A percentile compares a stretch with the other conserved stretches of the same genome.
Evolutionary conservation across 1,140 invertebrate species (phyloP).

Genomic region (Chlorops oryzae): DNA sequence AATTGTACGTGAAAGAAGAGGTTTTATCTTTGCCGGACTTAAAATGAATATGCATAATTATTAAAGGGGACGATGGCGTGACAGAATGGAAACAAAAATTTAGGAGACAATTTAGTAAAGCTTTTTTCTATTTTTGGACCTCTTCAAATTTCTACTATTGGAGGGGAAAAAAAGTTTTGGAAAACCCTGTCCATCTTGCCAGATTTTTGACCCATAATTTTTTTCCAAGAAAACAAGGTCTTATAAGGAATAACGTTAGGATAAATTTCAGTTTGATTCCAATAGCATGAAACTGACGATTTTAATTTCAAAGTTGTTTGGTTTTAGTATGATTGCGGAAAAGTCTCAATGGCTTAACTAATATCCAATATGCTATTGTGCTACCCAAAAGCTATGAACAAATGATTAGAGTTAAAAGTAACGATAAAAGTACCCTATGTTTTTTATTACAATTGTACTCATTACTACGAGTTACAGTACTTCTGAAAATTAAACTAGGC

Average conservation of each 20-base stretch:
- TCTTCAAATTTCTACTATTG: slow-evolving; percentile 15
- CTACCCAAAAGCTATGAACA: background rate
- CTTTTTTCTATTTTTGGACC: slow-evolving; percentile 5
- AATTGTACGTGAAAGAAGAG: background rate
- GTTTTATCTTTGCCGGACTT: background rate
- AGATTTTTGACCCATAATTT: slow-evolving; percentile 16
- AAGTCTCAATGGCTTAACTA: slow-evolving; percentile 30
- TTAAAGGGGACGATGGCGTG: slow-evolving; percentile 3
- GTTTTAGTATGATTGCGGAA: slow-evolving; percentile 26
- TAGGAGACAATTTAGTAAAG: too few species aligned
- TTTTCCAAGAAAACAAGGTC: slow-evolving; percentile 20
- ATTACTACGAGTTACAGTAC: too few species aligned
- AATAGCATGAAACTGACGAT: background rate
- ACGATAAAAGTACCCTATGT: too few species aligned
- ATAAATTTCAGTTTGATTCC: background rate
- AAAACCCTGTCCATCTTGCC: slow-evolving; percentile 20
- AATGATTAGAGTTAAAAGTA: too few species aligned
- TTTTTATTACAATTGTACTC: too few species aligned
- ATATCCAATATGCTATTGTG: slow-evolving; percentile 17
- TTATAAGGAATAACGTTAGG: slow-evolving; percentile 20
- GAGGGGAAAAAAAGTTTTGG: slow-evolving; percentile 18
- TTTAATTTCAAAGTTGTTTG: slow-evolving; percentile 9
- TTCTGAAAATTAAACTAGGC: too few species aligned
- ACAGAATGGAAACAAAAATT: too few species aligned
- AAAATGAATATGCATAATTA: background rate